Percentiles rank a stretch among this genome's conserved stretches.
Evolutionary conservation across 2,113 vertebrate species (phyloP).

Genomic region (Centropus unirufus): DNA sequence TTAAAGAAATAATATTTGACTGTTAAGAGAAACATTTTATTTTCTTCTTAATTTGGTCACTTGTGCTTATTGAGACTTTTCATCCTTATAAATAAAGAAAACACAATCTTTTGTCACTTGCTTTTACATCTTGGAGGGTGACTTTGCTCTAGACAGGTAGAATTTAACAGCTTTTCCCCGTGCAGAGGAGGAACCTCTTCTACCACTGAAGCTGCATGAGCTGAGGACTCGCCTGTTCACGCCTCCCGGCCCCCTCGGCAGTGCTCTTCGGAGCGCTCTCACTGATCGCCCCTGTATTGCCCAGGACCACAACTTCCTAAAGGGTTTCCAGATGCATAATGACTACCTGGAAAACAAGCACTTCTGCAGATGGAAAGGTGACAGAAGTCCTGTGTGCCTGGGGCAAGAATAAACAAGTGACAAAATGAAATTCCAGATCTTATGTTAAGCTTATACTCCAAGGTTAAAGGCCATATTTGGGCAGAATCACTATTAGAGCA

Average conservation of each 20-base stretch:
- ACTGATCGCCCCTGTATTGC: constrained; percentile 59
- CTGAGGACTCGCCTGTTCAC: constrained; percentile 61
- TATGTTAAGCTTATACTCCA: neutral
- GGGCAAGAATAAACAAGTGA: neutral
- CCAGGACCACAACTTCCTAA: constrained; percentile 71
- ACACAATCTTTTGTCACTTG: neutral
- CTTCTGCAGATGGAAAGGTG: constrained; percentile 79
- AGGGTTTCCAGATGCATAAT: constrained; percentile 73
- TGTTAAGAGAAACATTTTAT: neutral
- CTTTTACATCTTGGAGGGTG: neutral
- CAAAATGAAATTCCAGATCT: rapidly evolving
- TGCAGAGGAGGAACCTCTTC: constrained; percentile 52
- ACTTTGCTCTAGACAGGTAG: neutral
- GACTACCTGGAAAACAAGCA: constrained; percentile 61
- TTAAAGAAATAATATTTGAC: neutral
- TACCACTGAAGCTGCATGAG: neutral
- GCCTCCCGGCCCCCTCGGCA: constrained; percentile 25
- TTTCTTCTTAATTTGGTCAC: neutral
- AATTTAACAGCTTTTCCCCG: neutral
- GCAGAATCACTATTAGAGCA: neutral
- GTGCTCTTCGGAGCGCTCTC: constrained; percentile 43
- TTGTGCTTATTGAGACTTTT: neutral
- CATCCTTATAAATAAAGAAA: neutral
- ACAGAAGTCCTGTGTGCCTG: neutral
- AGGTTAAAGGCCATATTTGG: neutral